Conservation (phyloP, 2,113 vertebrate species). For the Piaya cayana region DNA sequence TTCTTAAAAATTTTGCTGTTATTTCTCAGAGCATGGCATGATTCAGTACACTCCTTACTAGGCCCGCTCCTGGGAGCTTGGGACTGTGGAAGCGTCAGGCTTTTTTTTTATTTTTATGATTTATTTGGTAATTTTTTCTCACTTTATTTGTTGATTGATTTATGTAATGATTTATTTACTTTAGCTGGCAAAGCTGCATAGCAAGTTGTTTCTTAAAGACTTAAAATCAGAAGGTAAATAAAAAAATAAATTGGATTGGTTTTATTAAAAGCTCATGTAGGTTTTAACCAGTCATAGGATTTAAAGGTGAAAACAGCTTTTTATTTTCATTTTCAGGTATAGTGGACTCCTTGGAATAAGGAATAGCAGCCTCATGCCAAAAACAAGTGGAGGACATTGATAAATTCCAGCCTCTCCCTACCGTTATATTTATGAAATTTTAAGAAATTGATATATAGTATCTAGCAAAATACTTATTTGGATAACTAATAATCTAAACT, state of each 20-base stretch:
- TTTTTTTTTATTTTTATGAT: neutral
- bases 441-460: neutral
- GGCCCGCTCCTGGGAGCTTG: neutral
- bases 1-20: neutral
- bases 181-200: neutral
- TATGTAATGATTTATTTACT: slow-evolving; percentile 17
- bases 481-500: neutral
- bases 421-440: neutral
- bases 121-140: slow-evolving; percentile 2
- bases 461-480: neutral
- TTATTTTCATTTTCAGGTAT: neutral
- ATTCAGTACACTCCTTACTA: neutral
- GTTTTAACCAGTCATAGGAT: neutral
- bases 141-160: slow-evolving; percentile 21
- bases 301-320: neutral
- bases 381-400: neutral
- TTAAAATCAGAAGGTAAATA: slow-evolving; percentile 19
- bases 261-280: neutral
- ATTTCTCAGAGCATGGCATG: neutral
- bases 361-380: neutral
- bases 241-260: neutral
- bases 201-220: slow-evolving; percentile 10
- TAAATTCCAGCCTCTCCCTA: neutral
- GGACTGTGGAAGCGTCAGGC: neutral
- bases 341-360: neutral